phyloP scores from a whole-genome alignment of 2,888 invertebrate species.

The Tipula lateralis region DNA sequence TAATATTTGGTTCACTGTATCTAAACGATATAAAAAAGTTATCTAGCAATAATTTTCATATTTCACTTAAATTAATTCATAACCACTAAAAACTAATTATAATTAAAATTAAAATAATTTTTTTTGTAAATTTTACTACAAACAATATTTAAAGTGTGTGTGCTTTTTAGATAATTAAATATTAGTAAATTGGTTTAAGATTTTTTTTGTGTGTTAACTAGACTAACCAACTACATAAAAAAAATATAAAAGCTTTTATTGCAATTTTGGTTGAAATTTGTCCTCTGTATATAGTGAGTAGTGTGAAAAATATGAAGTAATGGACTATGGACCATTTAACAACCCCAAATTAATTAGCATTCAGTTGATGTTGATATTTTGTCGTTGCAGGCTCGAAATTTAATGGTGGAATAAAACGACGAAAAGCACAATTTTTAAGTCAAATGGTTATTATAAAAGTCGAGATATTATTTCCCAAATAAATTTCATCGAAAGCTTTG shows the following conservation, averaged over 20 bases:
- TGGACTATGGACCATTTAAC: background rate
- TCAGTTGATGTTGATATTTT: background rate
- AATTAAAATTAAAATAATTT: background rate
- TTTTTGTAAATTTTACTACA: background rate
- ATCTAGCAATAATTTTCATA: background rate
- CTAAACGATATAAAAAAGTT: background rate
- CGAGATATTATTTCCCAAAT: no score
- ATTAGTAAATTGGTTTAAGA: background rate
- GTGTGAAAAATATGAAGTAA: background rate
- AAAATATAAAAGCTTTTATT: background rate
- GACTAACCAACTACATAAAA: background rate
- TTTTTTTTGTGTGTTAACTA: background rate
- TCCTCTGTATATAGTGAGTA: background rate
- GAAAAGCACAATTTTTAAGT: no score
- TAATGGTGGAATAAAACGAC: no score
- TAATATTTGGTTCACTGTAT: background rate
- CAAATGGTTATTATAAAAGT: no score
- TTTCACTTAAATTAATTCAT: constrained; percentile 26
- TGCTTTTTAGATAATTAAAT: background rate
- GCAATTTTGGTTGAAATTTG: background rate
- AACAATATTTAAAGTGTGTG: constrained; percentile 3
- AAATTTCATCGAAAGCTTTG: no score
- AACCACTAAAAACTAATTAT: constrained; percentile 6
- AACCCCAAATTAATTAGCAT: background rate
- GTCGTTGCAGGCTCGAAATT: no score